These are phyloP conservation scores for Tetraneura akinire DNA, from an alignment of 1,140 invertebrate species.

Conservation along the genomic window DNA sequence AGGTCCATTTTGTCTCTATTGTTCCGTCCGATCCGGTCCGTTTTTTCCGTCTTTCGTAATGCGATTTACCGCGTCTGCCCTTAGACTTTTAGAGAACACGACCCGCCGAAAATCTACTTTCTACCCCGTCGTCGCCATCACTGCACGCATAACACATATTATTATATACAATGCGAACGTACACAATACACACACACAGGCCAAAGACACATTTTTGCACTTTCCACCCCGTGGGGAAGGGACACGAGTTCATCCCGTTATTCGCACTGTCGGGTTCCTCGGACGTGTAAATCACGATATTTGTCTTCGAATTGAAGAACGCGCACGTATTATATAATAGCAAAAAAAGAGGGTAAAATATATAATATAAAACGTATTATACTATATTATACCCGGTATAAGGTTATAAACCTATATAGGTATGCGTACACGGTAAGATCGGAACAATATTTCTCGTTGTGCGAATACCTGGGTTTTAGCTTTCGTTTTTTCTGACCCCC, in stretches of 20 bases:
- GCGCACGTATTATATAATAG: no score
- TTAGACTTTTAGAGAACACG: constrained; percentile 7
- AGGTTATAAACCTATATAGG: no score
- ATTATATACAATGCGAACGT: no score
- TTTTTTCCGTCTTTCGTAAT: neutral
- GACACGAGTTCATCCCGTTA: constrained; percentile 38
- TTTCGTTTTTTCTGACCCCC: no score
- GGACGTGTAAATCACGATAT: constrained; percentile 34
- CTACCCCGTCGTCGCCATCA: neutral
- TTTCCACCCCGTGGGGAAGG: neutral
- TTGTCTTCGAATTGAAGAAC: neutral
- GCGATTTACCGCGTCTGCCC: constrained; percentile 27
- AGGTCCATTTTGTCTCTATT: constrained; percentile 14
- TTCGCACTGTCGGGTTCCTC: constrained; percentile 8
- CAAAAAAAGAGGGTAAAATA: no score
- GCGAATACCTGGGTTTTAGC: no score
- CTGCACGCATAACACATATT: no score
- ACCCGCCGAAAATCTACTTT: constrained; percentile 7
- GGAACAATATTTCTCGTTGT: no score
- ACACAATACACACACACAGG: no score
- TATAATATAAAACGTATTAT: no score
- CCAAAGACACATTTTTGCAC: constrained; percentile 37
- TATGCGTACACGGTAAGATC: no score
- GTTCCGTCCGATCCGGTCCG: neutral
- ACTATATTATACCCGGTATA: no score